A percentile compares a stretch with the other conserved stretches of the same genome.
Evolutionary conservation across 2,888 invertebrate species (phyloP).

Genomic region (Nomada lathburiana): DNA sequence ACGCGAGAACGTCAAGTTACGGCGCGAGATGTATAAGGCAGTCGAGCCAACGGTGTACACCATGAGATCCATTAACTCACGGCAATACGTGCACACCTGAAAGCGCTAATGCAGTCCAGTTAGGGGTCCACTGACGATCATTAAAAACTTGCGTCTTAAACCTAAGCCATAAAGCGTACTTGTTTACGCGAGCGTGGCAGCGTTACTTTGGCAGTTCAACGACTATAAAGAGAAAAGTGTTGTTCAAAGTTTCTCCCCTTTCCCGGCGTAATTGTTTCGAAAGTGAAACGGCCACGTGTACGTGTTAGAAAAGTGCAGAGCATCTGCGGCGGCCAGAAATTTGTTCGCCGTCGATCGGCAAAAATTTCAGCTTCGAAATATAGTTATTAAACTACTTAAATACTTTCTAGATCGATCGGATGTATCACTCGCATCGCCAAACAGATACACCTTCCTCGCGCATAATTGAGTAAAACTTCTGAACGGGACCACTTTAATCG

Average conservation of each 20-base stretch:
- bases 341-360: not conserved
- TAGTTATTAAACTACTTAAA: no score
- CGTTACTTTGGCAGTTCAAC: slow-evolving; percentile 36
- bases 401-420: no score
- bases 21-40: not conserved
- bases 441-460: no score
- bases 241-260: slow-evolving; percentile 50
- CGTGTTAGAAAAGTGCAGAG: slow-evolving; percentile 15
- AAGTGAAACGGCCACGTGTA: slow-evolving; percentile 30
- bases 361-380: not conserved
- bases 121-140: slow-evolving; percentile 44
- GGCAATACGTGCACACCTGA: slow-evolving; percentile 43
- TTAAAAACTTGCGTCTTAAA: slow-evolving; percentile 61
- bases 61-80: slow-evolving; percentile 40
- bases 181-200: slow-evolving; percentile 37
- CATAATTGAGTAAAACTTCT: no score
- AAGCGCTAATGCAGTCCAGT: slow-evolving; percentile 55
- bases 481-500: no score
- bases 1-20: slow-evolving; percentile 8
- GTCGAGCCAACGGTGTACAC: slow-evolving; percentile 22
- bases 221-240: slow-evolving; percentile 45
- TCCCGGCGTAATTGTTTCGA: slow-evolving; percentile 42
- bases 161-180: slow-evolving; percentile 43
- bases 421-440: no score
- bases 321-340: not conserved